Base-by-base conservation (phyloP, 2,888 invertebrate genomes). In the Invenusta paracnida region DNA sequence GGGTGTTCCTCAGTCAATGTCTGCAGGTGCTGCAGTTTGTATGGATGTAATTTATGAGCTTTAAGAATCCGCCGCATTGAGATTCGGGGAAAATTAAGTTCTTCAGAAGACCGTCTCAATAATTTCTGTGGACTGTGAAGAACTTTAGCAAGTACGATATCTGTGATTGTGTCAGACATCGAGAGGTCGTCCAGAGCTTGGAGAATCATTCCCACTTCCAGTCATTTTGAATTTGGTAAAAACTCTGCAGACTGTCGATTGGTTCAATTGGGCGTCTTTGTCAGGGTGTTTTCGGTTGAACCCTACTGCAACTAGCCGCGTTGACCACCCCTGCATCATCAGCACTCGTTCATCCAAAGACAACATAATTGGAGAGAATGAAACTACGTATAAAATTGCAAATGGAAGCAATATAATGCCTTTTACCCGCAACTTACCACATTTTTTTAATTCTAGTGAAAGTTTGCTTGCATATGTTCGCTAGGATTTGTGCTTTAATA, bases 331-430 rank as follows among this genome's bases (percentile, higher is more conserved):
- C 48, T 48, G 11, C 17, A 48, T 73, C 23, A 73, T 73, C 17
- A 13, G 73, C 73, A 73, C 73, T 73, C 27, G 73, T 73, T 73
- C 25, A 73, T 73, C 73, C 73, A 73, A 73, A 73, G 73, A 73
- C 17, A 73, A 73, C 73, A 73, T 73, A 5, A 73, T 73, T 73
- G 73, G 73, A 23, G 27, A 73, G 73, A 73, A 73, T 25, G 27
- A 73, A 73, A 73, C 73, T 73, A 48, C 48, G 73, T 73, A 73
- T 73, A 73, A n/a, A 73, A 73, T 73, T 73, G 73, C 73, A 73
- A 73, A 23, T 23, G 27, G 11, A 73, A 73, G 73, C 73, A 73
- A 73, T 73, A 23, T 23, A 73, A 73, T 73, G 73, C 73, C 5
- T 73, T 5, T 73, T 73, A n/a, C 17, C 73, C 73, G 23, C 11